Conservation (phyloP, 2,888 invertebrate species). For the Athetis lepigone region DNA sequence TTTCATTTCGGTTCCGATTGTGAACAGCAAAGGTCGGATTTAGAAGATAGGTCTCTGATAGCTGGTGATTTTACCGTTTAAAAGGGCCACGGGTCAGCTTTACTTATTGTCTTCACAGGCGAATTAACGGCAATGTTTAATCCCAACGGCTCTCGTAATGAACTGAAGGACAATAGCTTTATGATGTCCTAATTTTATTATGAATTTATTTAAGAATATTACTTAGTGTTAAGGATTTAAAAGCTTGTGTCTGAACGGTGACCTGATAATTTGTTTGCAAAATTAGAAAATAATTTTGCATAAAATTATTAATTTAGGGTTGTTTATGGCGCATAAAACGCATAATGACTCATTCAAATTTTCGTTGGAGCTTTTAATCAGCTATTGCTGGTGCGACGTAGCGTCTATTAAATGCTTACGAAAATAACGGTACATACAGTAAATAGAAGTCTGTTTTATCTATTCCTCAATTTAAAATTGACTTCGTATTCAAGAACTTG, state of each 20-base stretch:
- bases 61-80: conserved; percentile 63
- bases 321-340: conserved; percentile 23
- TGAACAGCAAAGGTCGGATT: conserved; percentile 15
- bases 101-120: conserved; percentile 71
- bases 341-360: conserved; percentile 2
- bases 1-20: conserved; percentile 48
- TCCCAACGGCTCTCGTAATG: conserved; percentile 60
- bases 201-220: conserved; percentile 54
- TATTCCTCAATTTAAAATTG: not conserved
- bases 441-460: conserved; percentile 5
- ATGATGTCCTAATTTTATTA: conserved; percentile 63
- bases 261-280: conserved; percentile 20
- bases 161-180: conserved; percentile 65
- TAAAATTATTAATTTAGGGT: conserved; percentile 37
- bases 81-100: conserved; percentile 72
- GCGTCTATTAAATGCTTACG: not conserved
- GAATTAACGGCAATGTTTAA: conserved; percentile 71
- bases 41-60: conserved; percentile 30
- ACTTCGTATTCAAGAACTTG: not conserved
- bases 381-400: not conserved
- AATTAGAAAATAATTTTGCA: conserved; percentile 28
- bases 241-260: conserved; percentile 4
- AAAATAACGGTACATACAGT: not conserved
- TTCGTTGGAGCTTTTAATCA: conserved; percentile 20
- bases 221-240: conserved; percentile 20